Evolutionary conservation across 2,888 invertebrate species (phyloP).

Genomic region (Caradrina kadenii): DNA sequence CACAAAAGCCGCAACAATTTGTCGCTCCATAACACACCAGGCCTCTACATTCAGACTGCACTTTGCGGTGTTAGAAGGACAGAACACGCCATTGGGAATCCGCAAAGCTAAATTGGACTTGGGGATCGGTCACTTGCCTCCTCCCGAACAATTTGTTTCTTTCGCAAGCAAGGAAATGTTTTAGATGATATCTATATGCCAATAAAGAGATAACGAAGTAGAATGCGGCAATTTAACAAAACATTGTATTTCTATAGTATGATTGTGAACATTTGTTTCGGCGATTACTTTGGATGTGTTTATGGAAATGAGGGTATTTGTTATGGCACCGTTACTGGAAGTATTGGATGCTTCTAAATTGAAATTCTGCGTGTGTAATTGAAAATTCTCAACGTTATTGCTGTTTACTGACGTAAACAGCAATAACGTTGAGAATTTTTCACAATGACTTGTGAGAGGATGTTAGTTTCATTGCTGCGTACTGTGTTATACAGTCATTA

Average conservation of each 20-base stretch:
- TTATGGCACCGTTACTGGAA: constrained; percentile 52
- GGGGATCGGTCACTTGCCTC: constrained; percentile 71
- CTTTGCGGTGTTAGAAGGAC: constrained; percentile 72
- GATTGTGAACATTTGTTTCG: constrained; percentile 52
- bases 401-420: no score
- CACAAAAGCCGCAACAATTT: constrained; percentile 55
- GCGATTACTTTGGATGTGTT: constrained; percentile 62
- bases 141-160: constrained; percentile 72
- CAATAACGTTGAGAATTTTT: no score
- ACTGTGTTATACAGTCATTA: constrained; percentile 20
- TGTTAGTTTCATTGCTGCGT: constrained; percentile 28
- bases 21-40: constrained; percentile 62
- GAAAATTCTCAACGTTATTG: constrained; percentile 57
- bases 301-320: constrained; percentile 61
- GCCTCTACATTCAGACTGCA: constrained; percentile 67
- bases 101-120: constrained; percentile 78
- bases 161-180: constrained; percentile 59
- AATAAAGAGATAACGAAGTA: constrained; percentile 55
- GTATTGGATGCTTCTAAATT: constrained; percentile 59
- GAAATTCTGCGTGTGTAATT: constrained; percentile 58
- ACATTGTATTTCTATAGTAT: constrained; percentile 53
- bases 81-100: constrained; percentile 72
- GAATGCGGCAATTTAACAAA: constrained; percentile 51
- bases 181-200: constrained; percentile 49
- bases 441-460: constrained; percentile 28